Evolutionary conservation across 1,140 invertebrate genomes (phyloP), one percentile per base, ranked within the genome.

Genomic region (Rhagoletis pomonella): DNA sequence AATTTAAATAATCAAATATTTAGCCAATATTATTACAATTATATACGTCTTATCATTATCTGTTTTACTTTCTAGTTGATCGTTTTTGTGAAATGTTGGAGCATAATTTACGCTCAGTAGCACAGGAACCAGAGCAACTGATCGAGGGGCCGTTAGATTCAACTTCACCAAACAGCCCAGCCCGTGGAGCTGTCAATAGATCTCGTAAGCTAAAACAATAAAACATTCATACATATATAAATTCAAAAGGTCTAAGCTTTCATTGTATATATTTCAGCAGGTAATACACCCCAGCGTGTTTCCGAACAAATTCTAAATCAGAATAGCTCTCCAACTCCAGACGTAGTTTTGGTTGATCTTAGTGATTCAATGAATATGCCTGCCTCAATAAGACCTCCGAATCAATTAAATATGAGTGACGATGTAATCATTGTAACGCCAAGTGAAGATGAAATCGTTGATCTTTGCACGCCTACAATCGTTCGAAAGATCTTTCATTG

Each of bases 331-430:
- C n/a, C 47, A 81, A 81, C 73, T 19, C 47, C 47, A 1, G 73
- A 55, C 1, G 73, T 55, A 81, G 47, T 81, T 29, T 29, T 29
- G 55, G 55, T 81, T 19, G 73, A 81, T 81, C 29, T 81, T 6
- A 19, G 73, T 55, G 73, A 81, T 81, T 81, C 73, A 10, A 81
- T 81, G 73, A n/a, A 19, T 55, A 55, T 81, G n/a, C 73, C 73
- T 5, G 29, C 64, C 9, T 17, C 6, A 81, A 62, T 12, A 5
- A 81, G n/a, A 14, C 7, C 17, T 19, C 5, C 4, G 10, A 3
- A 7, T 19, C 0, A 44, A 55, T 81, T 81, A 6, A 44, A 77
- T 77, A 14, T 77, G 10, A 81, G 47, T 42, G 73, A 81, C 19
- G 73, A 81, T 81, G 73, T 81, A 10, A 55, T 81, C 2, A 29